These are phyloP conservation scores for Yponomeuta sedellus DNA, from an alignment of 2,888 invertebrate species.

Conservation along the genomic window DNA sequence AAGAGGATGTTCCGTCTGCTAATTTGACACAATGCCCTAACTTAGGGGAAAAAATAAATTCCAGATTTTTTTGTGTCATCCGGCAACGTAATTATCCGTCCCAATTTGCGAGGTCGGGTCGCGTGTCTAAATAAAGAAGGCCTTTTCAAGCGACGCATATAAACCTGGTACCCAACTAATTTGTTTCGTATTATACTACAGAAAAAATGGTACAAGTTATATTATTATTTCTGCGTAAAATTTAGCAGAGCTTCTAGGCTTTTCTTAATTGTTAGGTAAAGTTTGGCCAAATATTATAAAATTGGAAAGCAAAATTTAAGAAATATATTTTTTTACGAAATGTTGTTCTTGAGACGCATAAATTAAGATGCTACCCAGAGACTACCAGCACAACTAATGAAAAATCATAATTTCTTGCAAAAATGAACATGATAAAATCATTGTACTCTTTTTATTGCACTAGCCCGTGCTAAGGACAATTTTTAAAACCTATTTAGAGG, in stretches of 20 bases:
- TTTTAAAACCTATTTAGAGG: too few relatives aligned
- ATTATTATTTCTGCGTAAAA: not conserved
- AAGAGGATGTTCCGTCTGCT: not conserved
- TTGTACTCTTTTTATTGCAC: too few relatives aligned
- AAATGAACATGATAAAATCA: too few relatives aligned
- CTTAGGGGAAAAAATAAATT: constrained; percentile 28
- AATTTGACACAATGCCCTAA: constrained; percentile 25
- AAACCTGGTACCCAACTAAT: not conserved
- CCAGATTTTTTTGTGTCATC: constrained; percentile 22
- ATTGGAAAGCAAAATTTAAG: not conserved
- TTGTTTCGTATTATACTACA: constrained; percentile 2
- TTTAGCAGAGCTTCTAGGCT: not conserved
- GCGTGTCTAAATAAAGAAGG: constrained; percentile 23
- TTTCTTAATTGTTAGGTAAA: not conserved
- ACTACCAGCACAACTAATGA: too few relatives aligned
- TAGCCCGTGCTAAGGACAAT: too few relatives aligned
- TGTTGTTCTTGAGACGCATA: too few relatives aligned
- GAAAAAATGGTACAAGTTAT: not conserved
- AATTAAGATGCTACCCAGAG: too few relatives aligned
- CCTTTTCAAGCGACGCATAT: not conserved
- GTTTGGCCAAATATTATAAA: not conserved
- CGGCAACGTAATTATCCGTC: constrained; percentile 35
- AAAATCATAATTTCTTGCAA: too few relatives aligned
- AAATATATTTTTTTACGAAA: too few relatives aligned
- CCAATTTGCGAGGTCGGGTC: constrained; percentile 33